phyloP scores from a whole-genome alignment of 1,140 invertebrate genomes.

The Drosophila malerkotliana region DNA sequence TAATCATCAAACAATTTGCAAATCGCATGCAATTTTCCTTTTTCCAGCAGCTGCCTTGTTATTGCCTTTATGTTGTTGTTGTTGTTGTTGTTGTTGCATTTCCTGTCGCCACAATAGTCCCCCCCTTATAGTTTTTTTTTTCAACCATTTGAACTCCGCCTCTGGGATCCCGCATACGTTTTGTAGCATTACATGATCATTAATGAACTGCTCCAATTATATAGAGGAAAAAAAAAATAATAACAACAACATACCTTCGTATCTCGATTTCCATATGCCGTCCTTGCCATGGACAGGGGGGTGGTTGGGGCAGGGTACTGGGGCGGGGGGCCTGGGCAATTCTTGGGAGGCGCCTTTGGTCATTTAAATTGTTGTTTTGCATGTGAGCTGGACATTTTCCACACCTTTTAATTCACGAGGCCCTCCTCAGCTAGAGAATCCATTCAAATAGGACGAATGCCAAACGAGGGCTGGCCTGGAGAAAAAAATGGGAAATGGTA shows the following conservation, averaged over 20 bases:
- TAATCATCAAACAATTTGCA: conserved; percentile 78
- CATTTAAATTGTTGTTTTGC: conserved; percentile 72
- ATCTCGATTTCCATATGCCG: conserved; percentile 41
- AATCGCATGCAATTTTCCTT: conserved; percentile 69
- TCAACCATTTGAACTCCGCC: conserved; percentile 7
- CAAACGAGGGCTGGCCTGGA: conserved; percentile 14
- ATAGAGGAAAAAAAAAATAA: conserved; percentile 16
- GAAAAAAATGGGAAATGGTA: background rate
- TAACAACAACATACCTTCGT: conserved; percentile 36
- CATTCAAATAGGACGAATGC: conserved; percentile 31
- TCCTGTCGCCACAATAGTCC: conserved; percentile 49
- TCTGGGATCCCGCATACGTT: conserved; percentile 41
- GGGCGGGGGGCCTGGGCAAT: background rate
- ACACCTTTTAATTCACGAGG: conserved; percentile 72
- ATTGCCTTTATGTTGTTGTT: conserved; percentile 38
- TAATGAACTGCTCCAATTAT: conserved; percentile 73
- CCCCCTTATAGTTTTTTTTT: conserved; percentile 4
- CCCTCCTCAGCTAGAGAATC: conserved; percentile 23
- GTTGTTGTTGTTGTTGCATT: conserved; percentile 52
- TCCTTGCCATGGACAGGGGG: conserved; percentile 22
- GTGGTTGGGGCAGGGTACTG: too few relatives aligned
- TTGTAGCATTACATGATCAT: conserved; percentile 62
- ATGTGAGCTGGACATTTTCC: conserved; percentile 72
- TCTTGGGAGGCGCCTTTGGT: conserved; percentile 36
- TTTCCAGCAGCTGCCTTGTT: conserved; percentile 38